Evolutionary conservation across 64 coral and sea anemone genomes (phyloP).

Genomic region (Montipora foliosa): DNA sequence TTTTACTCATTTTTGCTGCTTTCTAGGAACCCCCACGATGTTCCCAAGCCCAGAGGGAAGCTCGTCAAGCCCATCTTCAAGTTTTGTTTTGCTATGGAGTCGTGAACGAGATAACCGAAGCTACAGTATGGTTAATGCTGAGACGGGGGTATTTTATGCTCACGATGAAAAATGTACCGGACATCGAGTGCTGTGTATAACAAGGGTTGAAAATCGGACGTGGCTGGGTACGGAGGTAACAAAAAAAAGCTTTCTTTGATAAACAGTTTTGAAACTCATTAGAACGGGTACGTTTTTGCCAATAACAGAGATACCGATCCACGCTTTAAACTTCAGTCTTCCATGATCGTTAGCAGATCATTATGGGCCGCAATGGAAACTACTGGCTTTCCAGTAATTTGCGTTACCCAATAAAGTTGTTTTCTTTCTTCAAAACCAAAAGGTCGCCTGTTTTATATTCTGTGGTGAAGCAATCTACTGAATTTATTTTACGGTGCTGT

Average conservation of each 20-base stretch:
- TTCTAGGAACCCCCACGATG: conserved; percentile 38
- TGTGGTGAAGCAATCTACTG: too few relatives aligned
- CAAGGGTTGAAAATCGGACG: conserved; percentile 84
- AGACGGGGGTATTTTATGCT: conserved; percentile 81
- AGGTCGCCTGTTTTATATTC: too few relatives aligned
- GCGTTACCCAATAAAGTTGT: too few relatives aligned
- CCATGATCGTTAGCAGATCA: too few relatives aligned
- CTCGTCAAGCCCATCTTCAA: conserved; percentile 18
- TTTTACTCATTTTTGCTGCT: not conserved
- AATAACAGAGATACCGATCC: too few relatives aligned
- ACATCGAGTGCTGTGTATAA: conserved; percentile 88
- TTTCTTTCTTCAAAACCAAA: too few relatives aligned
- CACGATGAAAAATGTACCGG: conserved; percentile 79
- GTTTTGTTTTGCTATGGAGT: conserved; percentile 91
- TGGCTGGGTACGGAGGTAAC: conserved; percentile 98
- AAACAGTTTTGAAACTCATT: too few relatives aligned
- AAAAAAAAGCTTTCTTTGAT: not conserved
- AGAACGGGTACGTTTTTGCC: too few relatives aligned
- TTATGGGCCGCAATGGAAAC: too few relatives aligned
- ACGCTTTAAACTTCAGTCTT: too few relatives aligned
- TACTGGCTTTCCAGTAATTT: too few relatives aligned
- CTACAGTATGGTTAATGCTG: conserved; percentile 91
- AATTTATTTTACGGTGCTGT: too few relatives aligned
- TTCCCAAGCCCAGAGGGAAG: not conserved
- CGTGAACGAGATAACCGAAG: conserved; percentile 79